Evolutionary conservation across 2,888 invertebrate species (phyloP).

Genomic region (Rhogogaster chlorosoma): DNA sequence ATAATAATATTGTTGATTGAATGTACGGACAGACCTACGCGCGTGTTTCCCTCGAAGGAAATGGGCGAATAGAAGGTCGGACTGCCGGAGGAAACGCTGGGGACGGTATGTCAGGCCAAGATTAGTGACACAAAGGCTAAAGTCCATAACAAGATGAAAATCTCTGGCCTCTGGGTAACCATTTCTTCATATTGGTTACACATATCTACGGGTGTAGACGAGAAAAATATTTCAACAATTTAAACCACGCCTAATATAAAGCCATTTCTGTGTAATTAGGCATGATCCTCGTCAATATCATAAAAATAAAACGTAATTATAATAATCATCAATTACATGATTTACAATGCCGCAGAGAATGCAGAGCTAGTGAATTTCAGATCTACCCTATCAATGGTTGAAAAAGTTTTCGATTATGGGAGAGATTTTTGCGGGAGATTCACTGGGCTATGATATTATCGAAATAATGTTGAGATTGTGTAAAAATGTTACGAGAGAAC

Average conservation of each 20-base stretch:
- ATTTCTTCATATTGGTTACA: background rate
- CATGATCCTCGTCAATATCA: background rate
- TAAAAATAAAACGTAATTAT: background rate
- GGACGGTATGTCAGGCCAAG: constrained; percentile 22
- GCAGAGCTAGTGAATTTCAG: background rate
- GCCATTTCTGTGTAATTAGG: background rate
- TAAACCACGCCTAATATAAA: background rate
- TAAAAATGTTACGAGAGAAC: background rate
- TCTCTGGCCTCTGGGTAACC: background rate
- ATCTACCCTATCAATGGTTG: background rate
- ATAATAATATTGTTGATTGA: constrained; percentile 45
- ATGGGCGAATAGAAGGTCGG: constrained; percentile 31
- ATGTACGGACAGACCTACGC: constrained; percentile 36
- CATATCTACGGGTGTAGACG: background rate
- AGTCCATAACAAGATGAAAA: constrained; percentile 23
- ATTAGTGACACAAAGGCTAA: background rate
- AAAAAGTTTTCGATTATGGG: background rate
- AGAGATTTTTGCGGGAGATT: background rate
- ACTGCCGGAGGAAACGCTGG: constrained; percentile 11
- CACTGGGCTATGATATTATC: background rate
- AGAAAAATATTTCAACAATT: background rate
- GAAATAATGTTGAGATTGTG: constrained; percentile 13
- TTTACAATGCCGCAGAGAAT: background rate
- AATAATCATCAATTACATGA: background rate
- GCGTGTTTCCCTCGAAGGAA: constrained; percentile 41